Evolutionary conservation across 2,113 vertebrate genomes (phyloP).

Genomic region (Oreochromis spilurus): DNA sequence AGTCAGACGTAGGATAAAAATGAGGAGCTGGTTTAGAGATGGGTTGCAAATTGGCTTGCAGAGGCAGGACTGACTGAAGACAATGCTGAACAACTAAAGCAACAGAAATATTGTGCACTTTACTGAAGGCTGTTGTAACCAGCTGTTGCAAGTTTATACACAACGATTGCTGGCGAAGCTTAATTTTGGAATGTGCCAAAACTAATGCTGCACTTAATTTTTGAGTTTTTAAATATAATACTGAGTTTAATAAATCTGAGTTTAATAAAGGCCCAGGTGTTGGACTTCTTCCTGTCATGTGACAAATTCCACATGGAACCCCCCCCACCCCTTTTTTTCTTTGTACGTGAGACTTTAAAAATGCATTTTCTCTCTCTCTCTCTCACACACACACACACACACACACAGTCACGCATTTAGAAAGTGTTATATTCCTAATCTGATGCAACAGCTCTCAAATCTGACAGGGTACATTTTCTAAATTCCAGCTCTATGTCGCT

Average conservation of each 20-base stretch:
- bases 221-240: neutral
- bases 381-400: neutral
- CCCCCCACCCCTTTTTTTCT: accelerated
- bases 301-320: neutral
- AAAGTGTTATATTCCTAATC: neutral
- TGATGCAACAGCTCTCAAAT: neutral
- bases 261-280: accelerated
- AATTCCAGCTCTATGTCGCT: constrained; percentile 14
- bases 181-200: neutral
- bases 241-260: neutral
- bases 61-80: neutral
- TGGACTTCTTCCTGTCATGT: neutral
- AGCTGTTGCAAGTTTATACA: neutral
- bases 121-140: neutral
- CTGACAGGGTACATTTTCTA: constrained; percentile 11
- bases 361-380: neutral
- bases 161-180: accelerated
- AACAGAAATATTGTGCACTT: neutral
- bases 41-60: neutral
- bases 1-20: neutral
- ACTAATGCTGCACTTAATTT: neutral
- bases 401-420: neutral
- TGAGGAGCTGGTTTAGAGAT: neutral
- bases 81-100: neutral
- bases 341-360: neutral